Base-by-base conservation (phyloP, 1,140 invertebrate species). In the Drosophila micromelanica region DNA sequence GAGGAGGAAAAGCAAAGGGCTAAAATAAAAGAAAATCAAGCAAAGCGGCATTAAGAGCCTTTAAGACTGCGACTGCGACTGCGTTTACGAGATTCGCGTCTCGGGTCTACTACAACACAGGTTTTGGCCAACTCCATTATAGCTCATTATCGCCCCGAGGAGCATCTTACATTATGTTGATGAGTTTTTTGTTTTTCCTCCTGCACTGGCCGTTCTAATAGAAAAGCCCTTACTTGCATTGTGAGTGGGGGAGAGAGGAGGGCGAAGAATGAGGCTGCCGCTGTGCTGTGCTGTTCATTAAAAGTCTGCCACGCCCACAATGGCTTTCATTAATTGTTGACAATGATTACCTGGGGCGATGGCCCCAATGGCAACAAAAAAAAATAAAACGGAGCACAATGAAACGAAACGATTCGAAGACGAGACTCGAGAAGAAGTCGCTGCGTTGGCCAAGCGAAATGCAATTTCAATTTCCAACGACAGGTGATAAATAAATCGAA, bases 401-500 rank as follows among this genome's bases (percentile, higher is more conserved):
- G 48, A 59, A 64, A 56, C 51, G 48, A 57, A 69, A 20, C 35
- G 54, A 70, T 40, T n/a, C n/a, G 35, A 15, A 45, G 37, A 7
- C 27, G 38, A 48, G 27, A 37, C 45, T 45, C 72, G 15, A 56
- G 13, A 38, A 32, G 30, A 49, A 45, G 49, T 46, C 30, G 43
- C 27, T 49, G 30, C 43, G n/a, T n/a, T 62, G 60, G 37, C 52
- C 51, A 61, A 74, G 69, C 73, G 63, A 70, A 90, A 90, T 80
- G 87, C 87, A 90, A 90, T 90, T 90, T 90, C 87, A 90, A 90
- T 90, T 90, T 90, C 49, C 76, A 82, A 82, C 87, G 87, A 90
- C 87, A 90, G 87, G 87, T 90, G 87, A 90, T 90, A 90, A 90
- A 90, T 90, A 90, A 90, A 90, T 90, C 87, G 87, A 90, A 82